Evolutionary conservation across 2,888 invertebrate genomes (phyloP), one percentile per base, ranked within the genome.

Genomic region (Teinopalpus imperialis): DNA sequence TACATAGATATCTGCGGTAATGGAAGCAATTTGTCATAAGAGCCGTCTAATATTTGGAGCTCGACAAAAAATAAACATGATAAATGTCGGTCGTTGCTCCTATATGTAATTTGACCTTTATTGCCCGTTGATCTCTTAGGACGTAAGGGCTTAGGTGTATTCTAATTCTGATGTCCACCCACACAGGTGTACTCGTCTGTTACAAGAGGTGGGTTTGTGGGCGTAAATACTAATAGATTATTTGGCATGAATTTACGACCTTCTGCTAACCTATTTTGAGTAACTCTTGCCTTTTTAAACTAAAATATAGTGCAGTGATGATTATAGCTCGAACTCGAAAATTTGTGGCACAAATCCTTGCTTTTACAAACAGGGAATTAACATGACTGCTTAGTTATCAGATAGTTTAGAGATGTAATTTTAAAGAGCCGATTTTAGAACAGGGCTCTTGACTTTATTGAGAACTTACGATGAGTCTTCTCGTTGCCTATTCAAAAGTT

Each of bases 81-180:
- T 31, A 27, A 14, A 35, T 43, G 34, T 35, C 20, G 21, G 34
- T 34, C 43, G 27, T n/a, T 12, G 34, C 10, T 18, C 32, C 16
- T 12, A 8, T 26, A 9, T 34, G 45, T 34, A 45, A 45, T 46
- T 40, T 40, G 45, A 46, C 45, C 45, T 46, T 46, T 45, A 39
- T 27, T 31, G 23, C 45, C 24, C 26, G 32, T 16, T 24, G 34
- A 34, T 46, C 26, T 18, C 20, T 29, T 8, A 46, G 45, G 34
- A 14, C 26, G 39, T 34, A 34, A 45, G 39, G 40, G 45, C 37
- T 37, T 37, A 13, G 20, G 43, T 35, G 37, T 31, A 32, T 44
- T 37, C 44, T 39, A 39, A 44, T 32, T 44, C 31, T 43, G 18
- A 30, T 9, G 37, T 32, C 37, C 32, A 39, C 44, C 44, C 39